Conservation (phyloP, 2,797 vertebrate species). For the Podarcis siculus region DNA sequence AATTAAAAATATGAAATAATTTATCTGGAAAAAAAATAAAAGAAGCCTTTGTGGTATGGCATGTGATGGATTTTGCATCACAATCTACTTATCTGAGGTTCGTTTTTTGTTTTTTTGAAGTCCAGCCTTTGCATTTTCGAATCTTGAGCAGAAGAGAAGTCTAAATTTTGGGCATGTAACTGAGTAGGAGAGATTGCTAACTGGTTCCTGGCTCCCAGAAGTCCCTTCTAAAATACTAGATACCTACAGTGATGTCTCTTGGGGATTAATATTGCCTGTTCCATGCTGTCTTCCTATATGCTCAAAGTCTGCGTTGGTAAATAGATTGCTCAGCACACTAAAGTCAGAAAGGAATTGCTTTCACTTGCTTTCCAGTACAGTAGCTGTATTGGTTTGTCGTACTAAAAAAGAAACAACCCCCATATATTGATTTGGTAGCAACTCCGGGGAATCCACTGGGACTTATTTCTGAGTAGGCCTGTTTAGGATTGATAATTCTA, state of each 20-base stretch:
- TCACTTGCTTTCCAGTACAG: no score
- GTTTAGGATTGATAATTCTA: no score
- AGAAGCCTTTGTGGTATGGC: background rate
- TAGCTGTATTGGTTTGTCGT: no score
- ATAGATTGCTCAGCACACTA: background rate
- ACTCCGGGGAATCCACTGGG: no score
- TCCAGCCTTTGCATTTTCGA: background rate
- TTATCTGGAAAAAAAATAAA: background rate
- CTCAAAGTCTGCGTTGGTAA: background rate
- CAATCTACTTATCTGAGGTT: background rate
- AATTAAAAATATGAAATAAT: no score
- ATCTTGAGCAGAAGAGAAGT: background rate
- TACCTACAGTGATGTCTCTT: background rate
- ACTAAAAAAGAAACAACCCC: no score
- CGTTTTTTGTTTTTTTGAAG: no score
- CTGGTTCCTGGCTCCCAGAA: background rate
- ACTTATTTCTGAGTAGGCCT: no score
- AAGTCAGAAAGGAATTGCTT: no score
- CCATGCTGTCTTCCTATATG: background rate
- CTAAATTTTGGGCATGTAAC: background rate
- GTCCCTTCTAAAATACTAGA: background rate
- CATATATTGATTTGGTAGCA: no score
- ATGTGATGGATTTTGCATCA: background rate
- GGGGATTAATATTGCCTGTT: background rate
- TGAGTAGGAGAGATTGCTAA: background rate